These are phyloP conservation scores for Hedya salicella DNA, from an alignment of 2,888 invertebrate species.

Conservation along the genomic window DNA sequence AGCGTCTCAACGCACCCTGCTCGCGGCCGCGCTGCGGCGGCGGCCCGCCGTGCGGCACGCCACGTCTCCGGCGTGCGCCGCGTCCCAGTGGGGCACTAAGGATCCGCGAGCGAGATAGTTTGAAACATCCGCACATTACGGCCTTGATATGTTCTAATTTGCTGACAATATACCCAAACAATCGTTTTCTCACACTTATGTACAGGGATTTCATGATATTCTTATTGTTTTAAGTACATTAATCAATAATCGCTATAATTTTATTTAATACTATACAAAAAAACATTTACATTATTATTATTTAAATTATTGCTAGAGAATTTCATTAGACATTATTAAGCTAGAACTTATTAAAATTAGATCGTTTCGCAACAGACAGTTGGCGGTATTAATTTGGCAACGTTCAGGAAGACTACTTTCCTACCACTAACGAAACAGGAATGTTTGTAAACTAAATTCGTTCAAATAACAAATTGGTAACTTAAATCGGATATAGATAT, in stretches of 20 bases:
- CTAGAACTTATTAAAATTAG: slow-evolving; percentile 75
- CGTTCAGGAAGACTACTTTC: slow-evolving; percentile 84
- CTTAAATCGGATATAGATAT: slow-evolving; percentile 74
- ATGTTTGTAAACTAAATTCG: slow-evolving; percentile 82
- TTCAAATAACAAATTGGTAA: slow-evolving; percentile 82
- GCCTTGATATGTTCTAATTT: slow-evolving; percentile 69
- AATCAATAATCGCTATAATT: slow-evolving; percentile 68
- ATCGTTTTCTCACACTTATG: slow-evolving; percentile 58
- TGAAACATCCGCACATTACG: slow-evolving; percentile 57
- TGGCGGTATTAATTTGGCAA: slow-evolving; percentile 83
- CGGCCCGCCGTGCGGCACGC: slow-evolving; percentile 22
- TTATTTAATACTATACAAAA: slow-evolving; percentile 79
- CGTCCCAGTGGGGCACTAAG: not conserved
- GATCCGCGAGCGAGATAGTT: slow-evolving; percentile 53
- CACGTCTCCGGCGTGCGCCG: slow-evolving; percentile 12
- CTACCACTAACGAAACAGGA: slow-evolving; percentile 84
- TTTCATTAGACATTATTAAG: slow-evolving; percentile 76
- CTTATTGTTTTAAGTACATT: slow-evolving; percentile 62
- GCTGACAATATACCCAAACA: slow-evolving; percentile 52
- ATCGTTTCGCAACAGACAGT: slow-evolving; percentile 80
- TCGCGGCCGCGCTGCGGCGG: slow-evolving; percentile 1
- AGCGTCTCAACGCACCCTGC: slow-evolving; percentile 54
- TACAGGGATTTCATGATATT: slow-evolving; percentile 65
- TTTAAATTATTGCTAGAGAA: slow-evolving; percentile 83
- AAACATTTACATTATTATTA: slow-evolving; percentile 81